A percentile compares a stretch with the other conserved stretches of the same genome.
Evolutionary conservation across 2,888 invertebrate genomes (phyloP).

Genomic region (Subacronicta megacephala): DNA sequence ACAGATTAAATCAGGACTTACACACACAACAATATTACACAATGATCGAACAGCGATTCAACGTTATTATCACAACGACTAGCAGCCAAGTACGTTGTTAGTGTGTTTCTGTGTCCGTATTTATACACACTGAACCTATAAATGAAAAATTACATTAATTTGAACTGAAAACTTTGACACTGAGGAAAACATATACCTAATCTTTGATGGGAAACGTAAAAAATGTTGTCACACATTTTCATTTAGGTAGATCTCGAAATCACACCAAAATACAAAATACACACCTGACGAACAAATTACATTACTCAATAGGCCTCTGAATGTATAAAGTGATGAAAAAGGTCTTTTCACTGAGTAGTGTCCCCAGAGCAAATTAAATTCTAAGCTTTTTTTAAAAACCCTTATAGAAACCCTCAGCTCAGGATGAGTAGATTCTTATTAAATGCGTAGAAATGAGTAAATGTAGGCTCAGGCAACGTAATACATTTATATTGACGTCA

Average conservation of each 20-base stretch:
- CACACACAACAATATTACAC: too few species aligned
- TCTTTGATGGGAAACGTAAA: too few species aligned
- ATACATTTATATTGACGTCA: slow-evolving; percentile 45
- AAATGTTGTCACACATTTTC: not conserved
- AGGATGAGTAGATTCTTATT: slow-evolving; percentile 20
- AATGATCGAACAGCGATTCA: too few species aligned
- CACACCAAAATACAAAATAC: slow-evolving; percentile 14
- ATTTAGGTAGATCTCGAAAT: not conserved
- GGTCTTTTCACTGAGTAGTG: slow-evolving; percentile 13
- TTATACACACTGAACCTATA: too few species aligned
- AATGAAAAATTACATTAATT: too few species aligned
- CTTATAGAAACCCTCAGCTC: slow-evolving; percentile 31
- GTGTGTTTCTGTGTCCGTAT: too few species aligned
- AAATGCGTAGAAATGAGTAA: slow-evolving; percentile 25
- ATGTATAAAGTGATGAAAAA: slow-evolving; percentile 21
- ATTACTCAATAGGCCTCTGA: slow-evolving; percentile 21
- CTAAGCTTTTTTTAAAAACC: slow-evolving; percentile 53
- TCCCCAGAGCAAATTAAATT: slow-evolving; percentile 43
- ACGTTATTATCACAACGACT: too few species aligned
- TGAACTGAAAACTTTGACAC: too few species aligned
- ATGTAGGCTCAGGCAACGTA: slow-evolving; percentile 29
- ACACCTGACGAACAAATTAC: slow-evolving; percentile 1
- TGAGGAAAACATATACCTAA: too few species aligned
- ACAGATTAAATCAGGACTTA: too few species aligned
- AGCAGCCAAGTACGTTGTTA: too few species aligned